Evolutionary conservation across 2,113 vertebrate species (phyloP).

Genomic region (Lonchura striata): DNA sequence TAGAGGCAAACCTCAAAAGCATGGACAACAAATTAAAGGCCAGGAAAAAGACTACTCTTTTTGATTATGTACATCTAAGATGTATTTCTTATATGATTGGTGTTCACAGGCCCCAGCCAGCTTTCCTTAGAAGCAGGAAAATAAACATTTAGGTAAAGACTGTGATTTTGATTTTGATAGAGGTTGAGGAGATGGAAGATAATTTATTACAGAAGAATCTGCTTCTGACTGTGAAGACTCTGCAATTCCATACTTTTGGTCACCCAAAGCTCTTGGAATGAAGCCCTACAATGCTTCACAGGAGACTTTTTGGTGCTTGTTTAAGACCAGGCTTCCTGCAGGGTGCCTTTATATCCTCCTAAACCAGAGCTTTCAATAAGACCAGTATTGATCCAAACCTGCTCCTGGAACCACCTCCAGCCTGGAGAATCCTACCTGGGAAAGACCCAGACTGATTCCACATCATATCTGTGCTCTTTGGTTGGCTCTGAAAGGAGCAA

Average conservation of each 20-base stretch:
- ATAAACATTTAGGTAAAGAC: neutral
- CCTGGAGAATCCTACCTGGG: neutral
- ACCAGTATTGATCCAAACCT: neutral
- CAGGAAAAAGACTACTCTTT: neutral
- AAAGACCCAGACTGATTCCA: neutral
- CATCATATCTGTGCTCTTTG: neutral
- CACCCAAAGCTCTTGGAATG: neutral
- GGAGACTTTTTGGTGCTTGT: neutral
- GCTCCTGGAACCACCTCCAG: neutral
- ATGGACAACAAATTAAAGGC: neutral
- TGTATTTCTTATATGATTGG: neutral
- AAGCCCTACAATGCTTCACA: neutral
- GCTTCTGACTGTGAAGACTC: neutral
- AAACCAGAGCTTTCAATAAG: neutral
- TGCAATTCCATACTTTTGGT: neutral
- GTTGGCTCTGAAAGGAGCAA: neutral
- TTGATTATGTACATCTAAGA: neutral
- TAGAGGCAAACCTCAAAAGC: neutral
- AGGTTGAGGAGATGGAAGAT: neutral
- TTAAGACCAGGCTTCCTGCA: neutral
- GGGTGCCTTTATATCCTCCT: neutral
- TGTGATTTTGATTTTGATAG: neutral
- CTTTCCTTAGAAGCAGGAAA: neutral
- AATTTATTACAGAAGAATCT: neutral
- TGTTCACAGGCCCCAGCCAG: neutral